These are phyloP conservation scores for Lepus oiostolus DNA, from an alignment of 2,797 vertebrate species.

Conservation along the genomic window DNA sequence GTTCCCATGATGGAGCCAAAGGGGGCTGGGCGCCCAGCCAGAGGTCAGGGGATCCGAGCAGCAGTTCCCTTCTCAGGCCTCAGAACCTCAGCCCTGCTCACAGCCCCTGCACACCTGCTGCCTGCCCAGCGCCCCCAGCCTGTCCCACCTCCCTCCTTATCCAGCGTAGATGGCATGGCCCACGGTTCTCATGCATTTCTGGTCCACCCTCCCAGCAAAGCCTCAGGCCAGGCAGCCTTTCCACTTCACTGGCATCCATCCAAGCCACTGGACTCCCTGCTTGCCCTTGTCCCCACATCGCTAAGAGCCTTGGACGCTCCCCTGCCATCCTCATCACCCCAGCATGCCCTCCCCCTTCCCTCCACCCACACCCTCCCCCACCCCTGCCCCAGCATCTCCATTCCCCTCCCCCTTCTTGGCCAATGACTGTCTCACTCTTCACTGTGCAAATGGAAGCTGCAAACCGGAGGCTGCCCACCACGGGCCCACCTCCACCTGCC, in stretches of 20 bases:
- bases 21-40: neutral
- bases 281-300: too few species aligned
- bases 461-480: neutral
- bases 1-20: neutral
- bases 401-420: neutral
- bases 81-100: too few species aligned
- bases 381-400: neutral
- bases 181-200: neutral
- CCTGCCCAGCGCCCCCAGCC: neutral
- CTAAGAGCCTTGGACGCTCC: rapidly evolving
- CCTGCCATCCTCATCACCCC: neutral
- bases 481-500: neutral
- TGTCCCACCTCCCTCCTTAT: neutral
- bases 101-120: neutral
- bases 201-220: neutral
- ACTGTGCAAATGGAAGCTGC: neutral
- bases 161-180: neutral
- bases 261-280: neutral
- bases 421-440: neutral
- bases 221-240: neutral
- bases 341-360: neutral
- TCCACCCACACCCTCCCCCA: neutral
- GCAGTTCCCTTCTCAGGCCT: neutral
- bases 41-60: neutral
- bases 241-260: too few species aligned